Base-by-base conservation (phyloP, 2,888 invertebrate species). In the Xylota segnis region DNA sequence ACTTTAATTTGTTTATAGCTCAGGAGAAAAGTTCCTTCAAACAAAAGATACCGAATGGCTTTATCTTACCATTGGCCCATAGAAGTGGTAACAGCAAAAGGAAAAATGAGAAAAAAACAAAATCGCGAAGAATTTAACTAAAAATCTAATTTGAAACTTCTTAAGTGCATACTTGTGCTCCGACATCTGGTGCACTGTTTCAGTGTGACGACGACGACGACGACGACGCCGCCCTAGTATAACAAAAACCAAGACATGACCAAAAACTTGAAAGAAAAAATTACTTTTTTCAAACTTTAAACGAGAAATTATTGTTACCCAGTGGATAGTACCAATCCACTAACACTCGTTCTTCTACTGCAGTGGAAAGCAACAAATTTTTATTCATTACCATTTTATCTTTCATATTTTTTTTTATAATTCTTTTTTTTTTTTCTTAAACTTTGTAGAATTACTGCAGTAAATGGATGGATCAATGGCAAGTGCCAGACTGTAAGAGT, bases 131-230 rank as follows among this genome's bases (percentile, higher is more conserved):
- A 84, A 76, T 81, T 81, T 81, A 37, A 81, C 79, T 81, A 84
- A 81, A 84, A 84, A 84, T 81, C 84, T 75, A 81, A 84, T 81
- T 84, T 84, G 58, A 81, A 84, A 84, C 65, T 79, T 84, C 75
- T 76, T 84, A 84, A 84, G 84, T 84, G 84, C 84, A 84, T 84
- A 76, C 81, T 84, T 84, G 63, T 84, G 71, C 75, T 81, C 52
- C 70, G 59, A 81, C 84, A 84, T 84, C 84, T 84, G 84, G 84
- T 84, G 83, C 83, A 84, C 45, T 76, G 70, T 70, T 40, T 7
- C 56, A 47, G 37, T 37, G 50, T 32, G 23, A 12, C 40, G 12
- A 29, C 23, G 23, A 1, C 40, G 12, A 29, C 23, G 23, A 1
- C 23, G 23, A 1, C 23, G 23, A 1, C 23, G 23, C 29, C 6